phyloP scores from a whole-genome alignment of 2,888 invertebrate species.

The Mechanitis messenoides region DNA sequence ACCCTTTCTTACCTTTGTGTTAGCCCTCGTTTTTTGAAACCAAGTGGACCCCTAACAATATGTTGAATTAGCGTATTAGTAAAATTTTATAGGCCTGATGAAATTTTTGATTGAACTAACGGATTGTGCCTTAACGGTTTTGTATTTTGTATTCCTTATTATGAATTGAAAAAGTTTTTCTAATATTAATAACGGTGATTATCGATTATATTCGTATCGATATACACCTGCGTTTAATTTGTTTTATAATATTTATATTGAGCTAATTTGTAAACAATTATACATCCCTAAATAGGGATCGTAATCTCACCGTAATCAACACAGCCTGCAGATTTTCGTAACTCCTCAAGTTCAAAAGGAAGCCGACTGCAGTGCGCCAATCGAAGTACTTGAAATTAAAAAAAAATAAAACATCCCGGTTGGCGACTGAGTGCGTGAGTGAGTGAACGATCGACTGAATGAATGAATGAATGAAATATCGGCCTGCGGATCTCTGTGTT shows the following conservation, averaged over 20 bases:
- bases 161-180: constrained; percentile 46
- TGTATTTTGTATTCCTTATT: constrained; percentile 36
- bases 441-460: constrained; percentile 45
- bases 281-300: constrained; percentile 22
- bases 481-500: constrained; percentile 64
- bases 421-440: constrained; percentile 39
- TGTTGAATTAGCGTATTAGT: constrained; percentile 75
- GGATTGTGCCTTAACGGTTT: constrained; percentile 71
- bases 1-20: constrained; percentile 75
- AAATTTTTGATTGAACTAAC: constrained; percentile 74
- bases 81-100: constrained; percentile 69
- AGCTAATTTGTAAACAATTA: constrained; percentile 30
- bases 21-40: constrained; percentile 62
- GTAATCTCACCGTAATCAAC: constrained; percentile 42
- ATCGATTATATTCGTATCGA: constrained; percentile 23
- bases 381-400: constrained; percentile 56
- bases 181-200: constrained; percentile 24
- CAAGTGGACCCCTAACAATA: constrained; percentile 66
- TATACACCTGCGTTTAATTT: constrained; percentile 23
- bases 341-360: constrained; percentile 55
- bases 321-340: constrained; percentile 35
- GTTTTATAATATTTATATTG: constrained; percentile 21
- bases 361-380: constrained; percentile 66
- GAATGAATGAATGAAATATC: constrained; percentile 58
- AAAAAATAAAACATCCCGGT: constrained; percentile 43